phyloP scores from a whole-genome alignment of 2,888 invertebrate genomes.

The Caradrina clavipalpis region DNA sequence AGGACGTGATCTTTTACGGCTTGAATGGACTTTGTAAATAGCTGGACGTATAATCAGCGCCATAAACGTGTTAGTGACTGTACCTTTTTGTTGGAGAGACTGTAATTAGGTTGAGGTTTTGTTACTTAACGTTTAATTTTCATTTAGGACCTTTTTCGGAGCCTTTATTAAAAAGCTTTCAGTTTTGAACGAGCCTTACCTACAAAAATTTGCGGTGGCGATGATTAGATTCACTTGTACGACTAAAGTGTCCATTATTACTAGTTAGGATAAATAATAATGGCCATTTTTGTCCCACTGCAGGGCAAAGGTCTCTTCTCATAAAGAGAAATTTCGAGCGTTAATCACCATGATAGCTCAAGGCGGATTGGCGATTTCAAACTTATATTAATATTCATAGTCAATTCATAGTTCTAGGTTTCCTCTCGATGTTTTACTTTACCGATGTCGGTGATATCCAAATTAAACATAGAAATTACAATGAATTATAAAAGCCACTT shows the following conservation, averaged over 20 bases:
- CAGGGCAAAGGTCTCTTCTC: too few species aligned
- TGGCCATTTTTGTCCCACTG: too few species aligned
- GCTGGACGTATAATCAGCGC: conserved; percentile 44
- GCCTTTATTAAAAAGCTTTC: background rate
- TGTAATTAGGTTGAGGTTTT: conserved; percentile 40
- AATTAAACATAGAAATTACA: too few species aligned
- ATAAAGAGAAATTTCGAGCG: too few species aligned
- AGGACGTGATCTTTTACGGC: conserved; percentile 54
- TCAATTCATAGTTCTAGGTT: too few species aligned
- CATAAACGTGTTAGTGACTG: conserved; percentile 37
- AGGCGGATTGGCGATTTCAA: too few species aligned
- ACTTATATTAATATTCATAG: too few species aligned
- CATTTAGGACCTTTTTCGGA: conserved; percentile 21
- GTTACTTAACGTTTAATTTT: conserved; percentile 21
- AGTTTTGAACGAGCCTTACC: background rate
- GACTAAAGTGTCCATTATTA: background rate
- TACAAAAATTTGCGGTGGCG: background rate
- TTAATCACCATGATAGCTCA: too few species aligned
- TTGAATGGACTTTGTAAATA: conserved; percentile 61
- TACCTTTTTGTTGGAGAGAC: conserved; percentile 33
- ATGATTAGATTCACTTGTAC: background rate
- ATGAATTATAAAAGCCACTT: too few species aligned
- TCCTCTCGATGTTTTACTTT: too few species aligned
- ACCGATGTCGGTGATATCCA: too few species aligned
- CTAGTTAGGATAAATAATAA: too few species aligned